These are phyloP conservation scores for Notodonta ziczac DNA, from an alignment of 2,888 invertebrate species.

Conservation along the genomic window DNA sequence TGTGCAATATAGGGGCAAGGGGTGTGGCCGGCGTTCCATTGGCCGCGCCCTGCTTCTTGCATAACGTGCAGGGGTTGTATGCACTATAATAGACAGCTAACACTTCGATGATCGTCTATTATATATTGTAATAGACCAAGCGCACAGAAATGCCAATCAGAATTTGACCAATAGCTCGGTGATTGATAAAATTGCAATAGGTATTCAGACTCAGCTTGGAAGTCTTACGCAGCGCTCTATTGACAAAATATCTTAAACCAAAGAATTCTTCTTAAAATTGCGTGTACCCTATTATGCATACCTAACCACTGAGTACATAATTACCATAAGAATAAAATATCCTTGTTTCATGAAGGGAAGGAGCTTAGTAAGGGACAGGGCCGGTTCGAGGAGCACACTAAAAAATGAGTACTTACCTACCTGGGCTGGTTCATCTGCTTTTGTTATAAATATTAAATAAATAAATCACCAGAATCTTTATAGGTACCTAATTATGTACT, in stretches of 20 bases:
- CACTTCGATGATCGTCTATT: no score
- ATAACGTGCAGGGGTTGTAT: conserved; percentile 25
- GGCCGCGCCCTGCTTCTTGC: conserved; percentile 42
- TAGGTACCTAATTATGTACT: no score
- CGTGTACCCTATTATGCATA: no score
- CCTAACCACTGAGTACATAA: background rate
- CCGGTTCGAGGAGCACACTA: conserved; percentile 5
- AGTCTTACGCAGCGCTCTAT: no score
- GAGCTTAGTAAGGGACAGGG: conserved; percentile 2
- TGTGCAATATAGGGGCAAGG: conserved; percentile 45
- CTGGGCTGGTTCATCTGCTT: conserved; percentile 8
- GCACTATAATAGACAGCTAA: conserved; percentile 8
- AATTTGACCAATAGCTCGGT: no score
- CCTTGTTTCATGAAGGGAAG: background rate
- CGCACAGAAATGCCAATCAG: no score
- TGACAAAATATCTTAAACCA: no score
- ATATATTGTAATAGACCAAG: no score
- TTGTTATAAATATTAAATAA: background rate
- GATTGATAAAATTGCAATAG: no score
- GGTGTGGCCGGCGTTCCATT: conserved; percentile 59
- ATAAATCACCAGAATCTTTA: no score
- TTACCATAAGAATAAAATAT: conserved; percentile 1
- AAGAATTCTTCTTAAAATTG: no score
- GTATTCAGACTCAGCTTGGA: no score
- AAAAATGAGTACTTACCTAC: background rate